Percentiles rank a stretch among this genome's conserved stretches.
phyloP scores from a whole-genome alignment of 2,888 invertebrate species.

The Drosophila basisetae region DNA sequence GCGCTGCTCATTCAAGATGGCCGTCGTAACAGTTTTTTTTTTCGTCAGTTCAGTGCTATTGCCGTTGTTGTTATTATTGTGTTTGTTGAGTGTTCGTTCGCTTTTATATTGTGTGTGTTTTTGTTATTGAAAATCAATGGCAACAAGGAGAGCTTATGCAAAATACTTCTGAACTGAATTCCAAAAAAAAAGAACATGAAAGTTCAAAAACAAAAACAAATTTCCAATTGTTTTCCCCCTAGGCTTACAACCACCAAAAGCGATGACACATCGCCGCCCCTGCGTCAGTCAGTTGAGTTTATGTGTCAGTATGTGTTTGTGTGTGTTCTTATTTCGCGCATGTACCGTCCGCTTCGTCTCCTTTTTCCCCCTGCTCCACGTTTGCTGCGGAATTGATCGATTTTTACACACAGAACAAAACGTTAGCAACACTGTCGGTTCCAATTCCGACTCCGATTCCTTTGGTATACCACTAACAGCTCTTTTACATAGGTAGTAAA shows the following conservation, averaged over 20 bases:
- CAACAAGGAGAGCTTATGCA: slow-evolving; percentile 65
- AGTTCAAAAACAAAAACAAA: slow-evolving; percentile 47
- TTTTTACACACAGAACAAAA: slow-evolving; percentile 64
- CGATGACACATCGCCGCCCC: slow-evolving; percentile 75
- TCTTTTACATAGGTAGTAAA: slow-evolving; percentile 40
- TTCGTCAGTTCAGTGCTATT: slow-evolving; percentile 66
- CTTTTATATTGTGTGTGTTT: slow-evolving; percentile 47
- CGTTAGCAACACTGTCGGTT: slow-evolving; percentile 30
- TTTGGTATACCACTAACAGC: slow-evolving; percentile 48
- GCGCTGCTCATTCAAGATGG: slow-evolving; percentile 83
- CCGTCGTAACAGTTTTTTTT: slow-evolving; percentile 83
- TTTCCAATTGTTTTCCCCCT: slow-evolving; percentile 41
- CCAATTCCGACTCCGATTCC: slow-evolving; percentile 52
- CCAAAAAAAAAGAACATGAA: slow-evolving; percentile 13
- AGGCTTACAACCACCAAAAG: slow-evolving; percentile 58
- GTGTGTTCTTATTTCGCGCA: slow-evolving; percentile 62
- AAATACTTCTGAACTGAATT: slow-evolving; percentile 49
- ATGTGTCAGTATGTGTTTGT: slow-evolving; percentile 31
- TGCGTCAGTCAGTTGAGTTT: slow-evolving; percentile 49
- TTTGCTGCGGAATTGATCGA: slow-evolving; percentile 62
- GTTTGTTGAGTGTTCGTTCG: slow-evolving; percentile 36
- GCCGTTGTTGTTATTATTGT: slow-evolving; percentile 68
- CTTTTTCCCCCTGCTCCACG: slow-evolving; percentile 27
- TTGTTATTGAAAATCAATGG: slow-evolving; percentile 65
- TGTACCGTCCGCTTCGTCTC: slow-evolving; percentile 62